phyloP scores from a whole-genome alignment of 2,113 vertebrate species.

The Galemys pyrenaicus region DNA sequence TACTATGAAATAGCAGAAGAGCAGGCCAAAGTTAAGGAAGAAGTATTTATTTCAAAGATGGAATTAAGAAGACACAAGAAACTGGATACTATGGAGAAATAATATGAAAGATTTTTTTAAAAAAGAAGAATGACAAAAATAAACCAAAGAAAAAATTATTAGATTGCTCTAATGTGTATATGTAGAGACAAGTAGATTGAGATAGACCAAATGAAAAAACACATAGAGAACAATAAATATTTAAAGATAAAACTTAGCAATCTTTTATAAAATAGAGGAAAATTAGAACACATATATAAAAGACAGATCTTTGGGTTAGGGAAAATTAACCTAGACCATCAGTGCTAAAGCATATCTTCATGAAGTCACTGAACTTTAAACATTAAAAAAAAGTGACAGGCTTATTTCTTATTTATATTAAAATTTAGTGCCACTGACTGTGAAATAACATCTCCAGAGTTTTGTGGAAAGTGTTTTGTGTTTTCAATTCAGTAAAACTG shows the following conservation, averaged over 20 bases:
- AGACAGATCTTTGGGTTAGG: background rate
- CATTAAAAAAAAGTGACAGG: background rate
- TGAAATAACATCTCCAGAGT: background rate
- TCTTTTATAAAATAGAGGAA: background rate
- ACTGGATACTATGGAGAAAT: background rate
- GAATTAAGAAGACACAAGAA: background rate
- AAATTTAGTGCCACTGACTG: background rate
- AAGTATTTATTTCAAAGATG: background rate
- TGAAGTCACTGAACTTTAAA: background rate
- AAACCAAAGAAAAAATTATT: background rate
- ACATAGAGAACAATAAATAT: background rate
- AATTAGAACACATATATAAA: background rate
- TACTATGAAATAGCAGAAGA: background rate
- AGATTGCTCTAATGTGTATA: background rate
- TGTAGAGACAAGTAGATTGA: background rate
- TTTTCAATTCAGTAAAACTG: background rate
- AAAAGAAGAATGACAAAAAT: slow-evolving; percentile 13
- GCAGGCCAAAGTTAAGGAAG: background rate
- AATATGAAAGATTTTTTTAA: background rate
- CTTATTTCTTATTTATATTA: background rate
- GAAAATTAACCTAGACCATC: background rate
- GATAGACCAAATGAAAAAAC: background rate
- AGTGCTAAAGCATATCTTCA: background rate
- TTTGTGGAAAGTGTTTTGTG: background rate
- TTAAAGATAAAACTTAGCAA: background rate